Evolutionary conservation across 2,113 vertebrate genomes (phyloP).

Genomic region (Thinocorus orbignyianus): DNA sequence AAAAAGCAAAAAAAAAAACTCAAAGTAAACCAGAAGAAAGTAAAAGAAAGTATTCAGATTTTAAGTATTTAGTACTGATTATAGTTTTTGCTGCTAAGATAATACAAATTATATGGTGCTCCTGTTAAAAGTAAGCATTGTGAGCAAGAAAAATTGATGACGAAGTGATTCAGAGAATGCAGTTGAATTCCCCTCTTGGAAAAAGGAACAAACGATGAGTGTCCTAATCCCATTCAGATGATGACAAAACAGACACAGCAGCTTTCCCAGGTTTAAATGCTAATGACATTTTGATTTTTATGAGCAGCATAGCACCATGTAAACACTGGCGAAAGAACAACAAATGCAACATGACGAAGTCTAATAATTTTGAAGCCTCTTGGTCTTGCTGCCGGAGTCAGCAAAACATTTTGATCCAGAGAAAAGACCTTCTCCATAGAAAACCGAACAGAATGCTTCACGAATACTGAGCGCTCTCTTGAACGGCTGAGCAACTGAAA

Average conservation of each 20-base stretch:
- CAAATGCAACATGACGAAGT: background rate
- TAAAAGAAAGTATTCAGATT: background rate
- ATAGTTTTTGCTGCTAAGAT: background rate
- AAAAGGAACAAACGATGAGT: background rate
- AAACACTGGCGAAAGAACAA: background rate
- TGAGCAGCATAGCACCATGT: background rate
- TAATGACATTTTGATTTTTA: background rate
- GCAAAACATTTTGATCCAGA: background rate
- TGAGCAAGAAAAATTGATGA: background rate
- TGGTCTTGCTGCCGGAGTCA: background rate
- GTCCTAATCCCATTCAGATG: background rate
- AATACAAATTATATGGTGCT: rapidly evolving
- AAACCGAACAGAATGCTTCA: background rate
- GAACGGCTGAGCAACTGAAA: background rate
- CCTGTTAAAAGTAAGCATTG: background rate
- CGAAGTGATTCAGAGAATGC: background rate
- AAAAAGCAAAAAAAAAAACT: background rate
- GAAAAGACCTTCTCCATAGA: background rate
- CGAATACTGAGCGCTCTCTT: background rate
- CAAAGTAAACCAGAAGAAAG: background rate
- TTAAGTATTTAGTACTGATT: background rate
- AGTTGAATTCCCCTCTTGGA: background rate
- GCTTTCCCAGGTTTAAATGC: background rate
- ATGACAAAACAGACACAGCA: background rate
- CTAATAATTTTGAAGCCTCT: background rate